These are phyloP conservation scores for Terebella lapidaria DNA, from an alignment of 2,888 invertebrate species.

Conservation along the genomic window DNA sequence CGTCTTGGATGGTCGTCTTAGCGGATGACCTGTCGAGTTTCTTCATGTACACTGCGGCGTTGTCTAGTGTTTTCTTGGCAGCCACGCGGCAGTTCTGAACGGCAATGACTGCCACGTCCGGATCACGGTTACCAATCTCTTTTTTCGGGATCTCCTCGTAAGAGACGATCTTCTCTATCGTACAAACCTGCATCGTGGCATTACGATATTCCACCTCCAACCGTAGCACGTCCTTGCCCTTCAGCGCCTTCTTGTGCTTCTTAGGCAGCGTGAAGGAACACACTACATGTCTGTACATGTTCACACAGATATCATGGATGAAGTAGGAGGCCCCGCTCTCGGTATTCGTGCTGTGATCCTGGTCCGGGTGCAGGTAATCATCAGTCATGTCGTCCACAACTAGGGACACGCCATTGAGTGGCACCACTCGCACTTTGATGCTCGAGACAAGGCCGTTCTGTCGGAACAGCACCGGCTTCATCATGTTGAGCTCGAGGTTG, in stretches of 20 bases:
- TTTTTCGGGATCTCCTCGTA: constrained; percentile 24
- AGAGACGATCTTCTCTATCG: constrained; percentile 12
- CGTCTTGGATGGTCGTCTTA: constrained; percentile 6
- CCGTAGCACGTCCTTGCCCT: constrained; percentile 22
- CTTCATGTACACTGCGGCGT: constrained; percentile 16
- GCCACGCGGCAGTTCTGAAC: constrained; percentile 15
- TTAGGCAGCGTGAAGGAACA: constrained; percentile 19
- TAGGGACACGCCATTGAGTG: constrained; percentile 20
- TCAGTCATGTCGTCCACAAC: constrained; percentile 6
- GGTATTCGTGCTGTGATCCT: not conserved
- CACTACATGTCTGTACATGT: constrained; percentile 17
- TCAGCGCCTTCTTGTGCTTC: constrained; percentile 24
- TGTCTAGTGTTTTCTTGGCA: constrained; percentile 15
- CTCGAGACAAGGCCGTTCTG: constrained; percentile 37
- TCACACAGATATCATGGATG: constrained; percentile 21
- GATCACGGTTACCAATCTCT: constrained; percentile 14
- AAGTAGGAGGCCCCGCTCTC: constrained; percentile 2
- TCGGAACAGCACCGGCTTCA: constrained; percentile 37
- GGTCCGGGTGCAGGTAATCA: constrained; percentile 9
- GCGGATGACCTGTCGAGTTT: constrained; percentile 21
- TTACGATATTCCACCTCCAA: constrained; percentile 20
- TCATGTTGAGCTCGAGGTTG: constrained; percentile 34
- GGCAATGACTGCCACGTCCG: constrained; percentile 11
- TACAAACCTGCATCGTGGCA: not conserved
- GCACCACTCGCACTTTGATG: constrained; percentile 28